Conservation (phyloP, 1,140 invertebrate species). For the Gryllus bimaculatus region DNA sequence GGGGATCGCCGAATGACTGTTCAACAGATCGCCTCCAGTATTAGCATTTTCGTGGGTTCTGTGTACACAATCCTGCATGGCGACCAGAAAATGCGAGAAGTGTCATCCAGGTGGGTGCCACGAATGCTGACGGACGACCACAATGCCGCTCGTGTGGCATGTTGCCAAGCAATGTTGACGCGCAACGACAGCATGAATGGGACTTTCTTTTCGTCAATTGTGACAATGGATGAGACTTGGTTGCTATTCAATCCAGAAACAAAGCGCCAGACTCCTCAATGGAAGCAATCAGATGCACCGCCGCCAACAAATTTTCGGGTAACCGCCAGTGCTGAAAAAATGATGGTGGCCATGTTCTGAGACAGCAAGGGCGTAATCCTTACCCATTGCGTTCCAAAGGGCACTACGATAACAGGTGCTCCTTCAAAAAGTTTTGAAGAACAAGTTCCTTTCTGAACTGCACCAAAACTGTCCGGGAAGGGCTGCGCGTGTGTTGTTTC, state of each 20-base stretch:
- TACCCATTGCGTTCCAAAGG: too few species aligned
- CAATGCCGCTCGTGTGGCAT: conserved; percentile 7
- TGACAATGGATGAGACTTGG: too few species aligned
- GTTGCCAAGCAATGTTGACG: conserved; percentile 10
- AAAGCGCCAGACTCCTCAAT: conserved; percentile 15
- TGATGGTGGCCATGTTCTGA: too few species aligned
- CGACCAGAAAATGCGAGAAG: conserved; percentile 7
- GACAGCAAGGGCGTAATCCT: too few species aligned
- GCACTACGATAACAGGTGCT: too few species aligned
- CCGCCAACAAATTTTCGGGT: neutral
- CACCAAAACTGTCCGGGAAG: neutral
- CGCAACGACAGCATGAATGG: neutral
- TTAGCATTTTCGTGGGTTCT: conserved; percentile 8
- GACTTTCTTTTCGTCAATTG: too few species aligned
- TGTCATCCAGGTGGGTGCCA: conserved; percentile 9
- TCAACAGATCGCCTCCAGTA: neutral
- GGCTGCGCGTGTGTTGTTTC: too few species aligned
- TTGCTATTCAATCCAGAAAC: conserved; percentile 16
- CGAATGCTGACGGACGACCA: too few species aligned
- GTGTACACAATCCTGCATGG: conserved; percentile 8
- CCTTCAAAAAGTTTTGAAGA: too few species aligned
- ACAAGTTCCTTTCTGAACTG: too few species aligned
- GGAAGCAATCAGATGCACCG: conserved; percentile 10
- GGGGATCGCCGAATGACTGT: neutral
- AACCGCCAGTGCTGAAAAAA: too few species aligned